A percentile compares a stretch with the other conserved stretches of the same genome.
phyloP scores from a whole-genome alignment of 2,113 vertebrate genomes.

The Ameiurus melas region DNA sequence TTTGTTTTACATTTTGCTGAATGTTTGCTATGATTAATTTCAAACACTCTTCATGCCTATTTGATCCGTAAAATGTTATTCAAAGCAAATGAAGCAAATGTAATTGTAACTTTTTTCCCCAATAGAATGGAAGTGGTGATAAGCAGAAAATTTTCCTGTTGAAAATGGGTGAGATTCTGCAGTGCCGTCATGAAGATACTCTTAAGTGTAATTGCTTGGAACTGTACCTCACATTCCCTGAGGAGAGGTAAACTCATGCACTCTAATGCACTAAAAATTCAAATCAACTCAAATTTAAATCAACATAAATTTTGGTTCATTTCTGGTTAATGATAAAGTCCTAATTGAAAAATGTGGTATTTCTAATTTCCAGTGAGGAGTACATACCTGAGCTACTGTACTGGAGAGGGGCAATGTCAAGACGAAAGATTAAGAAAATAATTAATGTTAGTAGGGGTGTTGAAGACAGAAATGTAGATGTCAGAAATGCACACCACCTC shows the following conservation, averaged over 20 bases:
- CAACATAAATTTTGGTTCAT: neutral
- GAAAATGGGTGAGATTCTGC: constrained; percentile 49
- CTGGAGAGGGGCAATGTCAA: constrained; percentile 56
- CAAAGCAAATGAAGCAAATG: neutral
- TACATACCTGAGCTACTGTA: constrained; percentile 52
- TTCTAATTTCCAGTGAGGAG: constrained; percentile 42
- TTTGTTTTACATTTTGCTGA: neutral
- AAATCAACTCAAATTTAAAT: neutral
- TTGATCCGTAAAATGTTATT: neutral
- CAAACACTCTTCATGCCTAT: neutral
- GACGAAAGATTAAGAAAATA: constrained; percentile 33
- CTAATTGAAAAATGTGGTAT: neutral
- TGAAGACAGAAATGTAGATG: neutral
- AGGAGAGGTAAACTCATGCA: constrained; percentile 51
- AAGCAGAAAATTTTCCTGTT: constrained; percentile 42
- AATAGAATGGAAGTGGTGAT: constrained; percentile 53
- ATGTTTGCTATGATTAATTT: neutral
- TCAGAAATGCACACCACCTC: neutral
- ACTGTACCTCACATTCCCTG: neutral
- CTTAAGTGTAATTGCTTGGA: constrained; percentile 33
- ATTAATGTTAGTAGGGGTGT: constrained; percentile 29
- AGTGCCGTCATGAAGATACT: neutral
- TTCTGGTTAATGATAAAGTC: neutral
- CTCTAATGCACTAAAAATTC: neutral
- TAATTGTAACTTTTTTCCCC: neutral